Evolutionary conservation across 2,113 vertebrate genomes (phyloP).

Genomic region (Alosa alosa): DNA sequence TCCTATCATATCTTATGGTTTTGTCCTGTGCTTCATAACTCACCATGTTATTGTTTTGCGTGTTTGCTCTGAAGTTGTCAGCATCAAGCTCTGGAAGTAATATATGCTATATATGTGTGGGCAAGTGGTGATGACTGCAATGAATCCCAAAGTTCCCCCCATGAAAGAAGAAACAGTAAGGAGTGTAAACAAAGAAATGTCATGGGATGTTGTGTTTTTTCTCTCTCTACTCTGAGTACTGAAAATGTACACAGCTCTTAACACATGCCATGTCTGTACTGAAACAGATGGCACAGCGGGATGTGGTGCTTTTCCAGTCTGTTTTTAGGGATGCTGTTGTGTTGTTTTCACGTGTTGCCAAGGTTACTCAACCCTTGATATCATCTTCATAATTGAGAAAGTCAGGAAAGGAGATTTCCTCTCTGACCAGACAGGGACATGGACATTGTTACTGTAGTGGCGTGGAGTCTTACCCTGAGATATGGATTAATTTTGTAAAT

Average conservation of each 20-base stretch:
- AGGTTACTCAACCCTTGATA: constrained; percentile 18
- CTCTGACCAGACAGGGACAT: not conserved
- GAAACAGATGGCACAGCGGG: constrained; percentile 3
- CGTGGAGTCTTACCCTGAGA: not conserved
- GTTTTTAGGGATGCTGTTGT: constrained; percentile 10
- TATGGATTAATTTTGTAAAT: not conserved
- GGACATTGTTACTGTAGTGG: not conserved
- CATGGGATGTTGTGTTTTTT: constrained; percentile 10
- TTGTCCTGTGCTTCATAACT: not conserved
- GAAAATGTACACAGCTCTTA: not conserved
- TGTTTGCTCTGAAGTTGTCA: constrained; percentile 14
- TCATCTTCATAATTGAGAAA: not conserved
- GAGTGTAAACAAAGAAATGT: not conserved
- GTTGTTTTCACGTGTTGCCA: constrained; percentile 13
- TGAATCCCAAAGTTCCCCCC: not conserved
- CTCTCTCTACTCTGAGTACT: not conserved
- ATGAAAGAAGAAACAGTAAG: not conserved
- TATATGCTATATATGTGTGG: constrained; percentile 14
- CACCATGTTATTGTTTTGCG: not conserved
- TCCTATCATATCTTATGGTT: constrained; percentile 15
- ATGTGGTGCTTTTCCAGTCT: not conserved
- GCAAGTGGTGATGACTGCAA: not conserved
- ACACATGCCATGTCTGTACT: not conserved
- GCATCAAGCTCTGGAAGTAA: not conserved
- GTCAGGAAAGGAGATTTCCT: not conserved